phyloP scores from a whole-genome alignment of 1,140 invertebrate species.

The Nephila pilipes region DNA sequence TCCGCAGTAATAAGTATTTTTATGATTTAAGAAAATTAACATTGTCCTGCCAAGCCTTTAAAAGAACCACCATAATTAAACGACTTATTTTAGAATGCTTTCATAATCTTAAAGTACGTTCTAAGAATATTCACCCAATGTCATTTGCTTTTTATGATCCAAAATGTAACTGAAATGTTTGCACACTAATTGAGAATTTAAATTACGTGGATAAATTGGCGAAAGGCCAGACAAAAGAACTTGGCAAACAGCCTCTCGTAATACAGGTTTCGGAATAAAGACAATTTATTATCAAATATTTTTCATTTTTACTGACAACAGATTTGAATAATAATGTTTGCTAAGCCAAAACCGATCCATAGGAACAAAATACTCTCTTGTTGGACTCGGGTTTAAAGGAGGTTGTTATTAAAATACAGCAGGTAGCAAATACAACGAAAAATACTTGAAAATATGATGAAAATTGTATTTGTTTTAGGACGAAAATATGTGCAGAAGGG shows the following conservation, averaged over 20 bases:
- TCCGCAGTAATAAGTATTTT: background rate
- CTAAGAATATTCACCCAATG: background rate
- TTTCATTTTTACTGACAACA: constrained; percentile 22
- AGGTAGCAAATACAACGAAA: background rate
- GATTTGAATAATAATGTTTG: constrained; percentile 43
- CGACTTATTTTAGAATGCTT: background rate
- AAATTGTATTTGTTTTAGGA: no score
- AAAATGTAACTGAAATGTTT: constrained; percentile 31
- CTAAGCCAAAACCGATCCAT: background rate
- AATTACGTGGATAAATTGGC: constrained; percentile 61
- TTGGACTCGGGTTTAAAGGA: background rate
- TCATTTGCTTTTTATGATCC: constrained; percentile 29
- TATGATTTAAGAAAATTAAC: background rate
- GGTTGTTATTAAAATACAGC: background rate
- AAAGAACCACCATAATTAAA: constrained; percentile 10
- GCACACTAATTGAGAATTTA: constrained; percentile 68
- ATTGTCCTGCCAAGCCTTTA: background rate
- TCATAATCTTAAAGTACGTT: background rate
- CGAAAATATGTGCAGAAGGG: no score
- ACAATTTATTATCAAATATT: constrained; percentile 48
- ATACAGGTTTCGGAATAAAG: constrained; percentile 42
- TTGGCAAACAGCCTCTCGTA: constrained; percentile 42
- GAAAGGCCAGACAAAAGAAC: constrained; percentile 22
- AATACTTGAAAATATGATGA: no score
- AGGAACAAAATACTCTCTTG: constrained; percentile 1